Conservation (phyloP, 2,888 invertebrate genomes). For the Boloria euphrosyne region DNA sequence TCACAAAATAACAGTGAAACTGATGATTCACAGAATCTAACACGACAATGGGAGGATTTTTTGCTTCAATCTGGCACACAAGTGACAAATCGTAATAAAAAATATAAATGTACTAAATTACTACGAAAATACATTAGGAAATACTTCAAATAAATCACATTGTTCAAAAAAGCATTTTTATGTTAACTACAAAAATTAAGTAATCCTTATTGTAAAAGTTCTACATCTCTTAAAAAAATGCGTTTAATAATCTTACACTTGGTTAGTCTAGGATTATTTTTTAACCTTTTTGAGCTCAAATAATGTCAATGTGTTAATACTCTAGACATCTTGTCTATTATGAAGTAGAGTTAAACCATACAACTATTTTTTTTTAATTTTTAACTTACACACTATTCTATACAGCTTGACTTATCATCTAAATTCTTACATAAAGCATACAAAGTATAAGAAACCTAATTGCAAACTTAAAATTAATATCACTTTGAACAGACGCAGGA, state of each 20-base stretch:
- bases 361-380: constrained; percentile 12
- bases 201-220: not conserved
- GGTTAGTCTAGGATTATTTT: not conserved
- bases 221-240: constrained; percentile 1
- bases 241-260: not conserved
- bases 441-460: constrained; percentile 48
- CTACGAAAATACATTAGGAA: constrained; percentile 11
- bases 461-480: constrained; percentile 71
- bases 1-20: constrained; percentile 80
- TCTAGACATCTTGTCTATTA: constrained; percentile 1
- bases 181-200: not conserved
- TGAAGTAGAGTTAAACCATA: not conserved
- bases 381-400: constrained; percentile 25
- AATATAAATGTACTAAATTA: constrained; percentile 17
- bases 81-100: constrained; percentile 52
- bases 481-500: constrained; percentile 74
- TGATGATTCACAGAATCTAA: constrained; percentile 79
- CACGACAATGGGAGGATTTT: constrained; percentile 60
- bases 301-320: constrained; percentile 23
- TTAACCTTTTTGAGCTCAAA: constrained; percentile 14
- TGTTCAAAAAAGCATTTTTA: constrained; percentile 5
- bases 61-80: constrained; percentile 52
- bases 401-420: constrained; percentile 33
- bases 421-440: constrained; percentile 22
- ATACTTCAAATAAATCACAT: constrained; percentile 17